These are phyloP conservation scores for Eucera pruinosa DNA, from an alignment of 2,888 invertebrate species.

Conservation along the genomic window DNA sequence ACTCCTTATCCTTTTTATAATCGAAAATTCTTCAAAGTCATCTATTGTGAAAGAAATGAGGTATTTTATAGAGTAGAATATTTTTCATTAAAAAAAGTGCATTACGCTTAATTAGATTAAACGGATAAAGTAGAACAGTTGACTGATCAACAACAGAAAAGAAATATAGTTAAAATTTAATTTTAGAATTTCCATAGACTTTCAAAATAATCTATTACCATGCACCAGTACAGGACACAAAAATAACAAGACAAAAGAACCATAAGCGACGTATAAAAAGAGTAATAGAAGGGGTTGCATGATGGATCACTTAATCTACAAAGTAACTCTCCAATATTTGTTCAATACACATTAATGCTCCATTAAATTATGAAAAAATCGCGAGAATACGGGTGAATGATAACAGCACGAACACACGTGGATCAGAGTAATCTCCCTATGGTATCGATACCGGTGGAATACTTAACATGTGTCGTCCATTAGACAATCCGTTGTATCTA, in stretches of 20 bases:
- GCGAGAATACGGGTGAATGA: not conserved
- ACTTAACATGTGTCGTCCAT: constrained; percentile 67
- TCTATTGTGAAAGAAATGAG: too few relatives aligned
- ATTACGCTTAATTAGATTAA: not conserved
- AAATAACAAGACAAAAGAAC: not conserved
- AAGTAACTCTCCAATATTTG: constrained; percentile 25
- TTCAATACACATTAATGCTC: constrained; percentile 11
- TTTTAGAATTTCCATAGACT: not conserved
- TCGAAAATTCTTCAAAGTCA: too few relatives aligned
- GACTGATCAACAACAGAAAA: not conserved
- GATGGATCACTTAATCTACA: constrained; percentile 26
- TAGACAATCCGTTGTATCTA: constrained; percentile 63
- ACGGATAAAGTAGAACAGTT: not conserved
- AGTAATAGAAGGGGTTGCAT: not conserved
- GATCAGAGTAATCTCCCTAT: constrained; percentile 21
- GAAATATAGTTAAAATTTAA: not conserved
- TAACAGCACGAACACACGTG: constrained; percentile 5
- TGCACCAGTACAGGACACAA: not conserved
- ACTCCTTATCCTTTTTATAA: too few relatives aligned
- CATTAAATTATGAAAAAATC: constrained; percentile 26
- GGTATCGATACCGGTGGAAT: constrained; percentile 38
- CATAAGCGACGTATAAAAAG: constrained; percentile 5
- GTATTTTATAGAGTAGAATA: too few relatives aligned
- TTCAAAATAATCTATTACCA: not conserved
- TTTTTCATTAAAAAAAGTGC: too few relatives aligned